A percentile compares a stretch with the other conserved stretches of the same genome.
Conservation (phyloP, 2,113 vertebrate genomes). For the Neolamprologus longior region DNA sequence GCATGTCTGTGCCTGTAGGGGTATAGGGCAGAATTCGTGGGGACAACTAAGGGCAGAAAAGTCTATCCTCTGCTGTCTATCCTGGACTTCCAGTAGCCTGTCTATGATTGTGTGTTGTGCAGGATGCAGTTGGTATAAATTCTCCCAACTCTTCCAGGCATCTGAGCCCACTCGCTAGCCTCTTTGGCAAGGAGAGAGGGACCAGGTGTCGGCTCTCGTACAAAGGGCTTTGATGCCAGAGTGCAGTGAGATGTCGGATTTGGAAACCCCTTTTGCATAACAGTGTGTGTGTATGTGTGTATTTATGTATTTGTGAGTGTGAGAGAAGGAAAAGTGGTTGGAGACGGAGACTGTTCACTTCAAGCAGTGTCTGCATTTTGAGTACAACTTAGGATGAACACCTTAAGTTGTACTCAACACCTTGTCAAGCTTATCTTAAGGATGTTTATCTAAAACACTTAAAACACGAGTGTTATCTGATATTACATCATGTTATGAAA, state of each 20-base stretch:
- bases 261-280: constrained; percentile 38
- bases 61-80: neutral
- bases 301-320: neutral
- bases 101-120: constrained; percentile 18
- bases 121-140: constrained; percentile 39
- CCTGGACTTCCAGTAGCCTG: neutral
- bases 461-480: neutral
- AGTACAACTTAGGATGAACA: neutral
- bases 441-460: neutral
- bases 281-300: neutral
- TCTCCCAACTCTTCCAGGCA: constrained; percentile 42
- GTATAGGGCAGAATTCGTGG: neutral
- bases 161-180: constrained; percentile 52
- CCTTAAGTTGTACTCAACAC: neutral
- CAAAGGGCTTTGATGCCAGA: constrained; percentile 56
- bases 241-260: constrained; percentile 43
- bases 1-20: neutral
- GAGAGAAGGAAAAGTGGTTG: neutral
- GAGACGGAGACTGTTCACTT: neutral
- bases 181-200: constrained; percentile 59
- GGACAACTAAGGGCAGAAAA: neutral
- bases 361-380: neutral
- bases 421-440: neutral
- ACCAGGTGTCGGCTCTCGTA: constrained; percentile 61
- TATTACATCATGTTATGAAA: neutral